Evolutionary conservation across 2,888 invertebrate species (phyloP).

Genomic region (Arctia plantaginis): DNA sequence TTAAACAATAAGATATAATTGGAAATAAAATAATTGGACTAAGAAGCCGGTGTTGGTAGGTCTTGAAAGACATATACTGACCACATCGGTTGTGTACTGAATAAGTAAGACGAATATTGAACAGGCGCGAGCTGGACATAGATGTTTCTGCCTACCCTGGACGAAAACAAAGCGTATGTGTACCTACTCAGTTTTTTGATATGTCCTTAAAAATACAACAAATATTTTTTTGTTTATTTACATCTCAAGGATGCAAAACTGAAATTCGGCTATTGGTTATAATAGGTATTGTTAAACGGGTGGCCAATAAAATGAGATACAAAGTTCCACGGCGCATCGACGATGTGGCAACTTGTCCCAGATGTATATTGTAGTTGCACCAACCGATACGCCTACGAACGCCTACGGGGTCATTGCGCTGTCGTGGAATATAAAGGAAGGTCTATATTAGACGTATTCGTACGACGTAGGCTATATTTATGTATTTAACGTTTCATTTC

Average conservation of each 20-base stretch:
- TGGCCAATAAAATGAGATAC: background rate
- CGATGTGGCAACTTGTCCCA: conserved; percentile 36
- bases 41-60: too few species aligned
- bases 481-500: background rate
- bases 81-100: too few species aligned
- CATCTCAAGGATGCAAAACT: background rate
- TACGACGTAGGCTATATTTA: background rate
- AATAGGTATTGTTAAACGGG: background rate
- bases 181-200: too few species aligned
- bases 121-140: too few species aligned
- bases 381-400: conserved; percentile 39
- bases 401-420: conserved; percentile 35
- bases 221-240: background rate
- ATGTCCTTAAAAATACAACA: too few species aligned
- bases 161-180: too few species aligned
- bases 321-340: conserved; percentile 24
- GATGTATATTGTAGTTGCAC: conserved; percentile 25
- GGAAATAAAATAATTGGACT: too few species aligned
- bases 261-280: background rate
- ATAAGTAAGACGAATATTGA: too few species aligned
- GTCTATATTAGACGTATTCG: background rate
- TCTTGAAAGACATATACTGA: too few species aligned
- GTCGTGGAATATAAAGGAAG: conserved; percentile 5
- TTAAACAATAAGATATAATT: too few species aligned
- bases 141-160: too few species aligned